Evolutionary conservation across 2,113 vertebrate species (phyloP).

Genomic region (Hystrix brachyura): DNA sequence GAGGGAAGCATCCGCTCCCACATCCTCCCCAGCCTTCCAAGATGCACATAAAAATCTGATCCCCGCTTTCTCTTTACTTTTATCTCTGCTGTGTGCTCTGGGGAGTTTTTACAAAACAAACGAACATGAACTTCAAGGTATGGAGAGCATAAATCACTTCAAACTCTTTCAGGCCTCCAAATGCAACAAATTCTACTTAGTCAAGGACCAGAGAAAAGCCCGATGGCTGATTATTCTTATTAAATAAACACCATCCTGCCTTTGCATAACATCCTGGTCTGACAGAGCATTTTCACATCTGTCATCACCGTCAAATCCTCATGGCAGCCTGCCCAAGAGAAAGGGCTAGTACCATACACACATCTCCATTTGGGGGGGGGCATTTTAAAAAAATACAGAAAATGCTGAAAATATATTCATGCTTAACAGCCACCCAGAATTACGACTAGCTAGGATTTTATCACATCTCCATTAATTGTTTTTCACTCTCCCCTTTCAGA

Average conservation of each 20-base stretch:
- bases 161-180: slow-evolving; percentile 49
- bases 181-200: slow-evolving; percentile 53
- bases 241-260: slow-evolving; percentile 44
- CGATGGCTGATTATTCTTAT: slow-evolving; percentile 38
- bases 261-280: neutral
- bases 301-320: neutral
- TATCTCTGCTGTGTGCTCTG: slow-evolving; percentile 61
- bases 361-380: neutral
- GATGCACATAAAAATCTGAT: neutral
- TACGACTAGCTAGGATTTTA: neutral
- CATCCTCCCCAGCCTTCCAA: slow-evolving; percentile 38
- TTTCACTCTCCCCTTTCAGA: neutral
- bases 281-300: neutral
- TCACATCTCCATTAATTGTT: neutral
- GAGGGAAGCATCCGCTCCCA: neutral
- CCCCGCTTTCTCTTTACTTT: slow-evolving; percentile 49
- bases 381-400: neutral
- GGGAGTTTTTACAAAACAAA: slow-evolving; percentile 79
- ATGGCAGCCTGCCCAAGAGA: accelerated
- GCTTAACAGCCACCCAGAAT: neutral
- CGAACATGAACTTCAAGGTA: slow-evolving; percentile 76
- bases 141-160: slow-evolving; percentile 57
- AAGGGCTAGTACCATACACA: neutral
- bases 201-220: slow-evolving; percentile 65
- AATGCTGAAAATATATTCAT: neutral